phyloP scores from a whole-genome alignment of 2,113 vertebrate genomes.

The Capreolus pygargus region DNA sequence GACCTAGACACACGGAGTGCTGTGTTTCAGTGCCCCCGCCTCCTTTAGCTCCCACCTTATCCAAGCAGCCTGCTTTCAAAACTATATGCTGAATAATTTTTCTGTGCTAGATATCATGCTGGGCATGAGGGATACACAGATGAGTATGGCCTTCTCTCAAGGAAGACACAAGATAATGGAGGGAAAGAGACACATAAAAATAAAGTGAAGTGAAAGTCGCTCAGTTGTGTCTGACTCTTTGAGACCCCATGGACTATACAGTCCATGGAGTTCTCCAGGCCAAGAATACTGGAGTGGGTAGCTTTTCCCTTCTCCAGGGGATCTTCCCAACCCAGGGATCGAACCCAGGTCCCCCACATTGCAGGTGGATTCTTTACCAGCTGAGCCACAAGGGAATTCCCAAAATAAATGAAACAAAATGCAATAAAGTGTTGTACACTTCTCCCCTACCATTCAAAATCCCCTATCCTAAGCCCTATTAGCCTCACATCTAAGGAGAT shows the following conservation, averaged over 20 bases:
- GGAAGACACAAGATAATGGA: background rate
- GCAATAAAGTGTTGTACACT: background rate
- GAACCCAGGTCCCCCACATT: background rate
- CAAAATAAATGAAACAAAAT: constrained; percentile 20
- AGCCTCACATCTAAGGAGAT: background rate
- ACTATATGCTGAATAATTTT: background rate
- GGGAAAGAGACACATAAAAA: background rate
- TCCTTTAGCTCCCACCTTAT: background rate
- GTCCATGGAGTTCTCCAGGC: background rate
- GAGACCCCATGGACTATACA: background rate
- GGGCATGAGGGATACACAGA: background rate
- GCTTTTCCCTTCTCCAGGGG: background rate
- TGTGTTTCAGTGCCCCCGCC: background rate
- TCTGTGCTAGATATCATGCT: background rate
- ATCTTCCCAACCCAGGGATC: background rate
- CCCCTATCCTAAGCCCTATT: background rate
- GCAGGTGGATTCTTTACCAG: background rate
- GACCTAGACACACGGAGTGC: background rate
- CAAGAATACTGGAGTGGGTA: background rate
- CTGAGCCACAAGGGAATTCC: background rate
- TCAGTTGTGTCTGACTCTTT: background rate
- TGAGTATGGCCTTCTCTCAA: background rate
- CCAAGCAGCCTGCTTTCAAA: background rate
- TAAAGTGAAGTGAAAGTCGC: background rate
- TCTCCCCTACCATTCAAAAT: background rate